A percentile compares a stretch with the other conserved stretches of the same genome.
Evolutionary conservation across 2,888 invertebrate species (phyloP).

Genomic region (Furcula furcula): DNA sequence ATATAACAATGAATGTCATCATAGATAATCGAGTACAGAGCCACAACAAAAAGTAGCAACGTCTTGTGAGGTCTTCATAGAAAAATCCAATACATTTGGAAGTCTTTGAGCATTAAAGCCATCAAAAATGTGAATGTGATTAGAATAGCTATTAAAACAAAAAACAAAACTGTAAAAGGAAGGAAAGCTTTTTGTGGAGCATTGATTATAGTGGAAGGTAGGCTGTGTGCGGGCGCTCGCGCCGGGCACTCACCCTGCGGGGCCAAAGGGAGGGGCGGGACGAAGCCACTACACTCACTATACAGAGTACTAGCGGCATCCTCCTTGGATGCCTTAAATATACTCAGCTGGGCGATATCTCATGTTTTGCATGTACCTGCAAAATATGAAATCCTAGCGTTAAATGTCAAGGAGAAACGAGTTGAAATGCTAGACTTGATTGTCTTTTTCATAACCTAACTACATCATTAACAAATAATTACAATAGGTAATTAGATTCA

Average conservation of each 20-base stretch:
- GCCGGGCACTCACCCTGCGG: slow-evolving; percentile 53
- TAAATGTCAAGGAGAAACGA: too few relatives aligned
- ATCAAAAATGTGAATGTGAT: slow-evolving; percentile 17
- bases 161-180: slow-evolving; percentile 41
- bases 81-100: neutral
- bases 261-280: slow-evolving; percentile 21
- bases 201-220: slow-evolving; percentile 36
- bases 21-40: neutral
- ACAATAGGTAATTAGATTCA: slow-evolving; percentile 1
- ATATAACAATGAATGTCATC: too few relatives aligned
- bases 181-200: slow-evolving; percentile 38
- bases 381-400: too few relatives aligned
- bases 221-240: slow-evolving; percentile 34
- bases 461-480: neutral
- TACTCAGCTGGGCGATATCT: slow-evolving; percentile 36
- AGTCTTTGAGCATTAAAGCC: slow-evolving; percentile 2
- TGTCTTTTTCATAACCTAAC: neutral
- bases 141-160: slow-evolving; percentile 31
- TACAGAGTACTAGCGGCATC: too few relatives aligned
- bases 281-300: slow-evolving; percentile 20
- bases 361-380: too few relatives aligned
- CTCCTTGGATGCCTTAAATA: slow-evolving; percentile 8
- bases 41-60: neutral
- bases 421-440: too few relatives aligned
- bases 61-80: neutral